These are phyloP conservation scores for Streptopelia turtur DNA, from an alignment of 2,797 vertebrate genomes.

Conservation along the genomic window DNA sequence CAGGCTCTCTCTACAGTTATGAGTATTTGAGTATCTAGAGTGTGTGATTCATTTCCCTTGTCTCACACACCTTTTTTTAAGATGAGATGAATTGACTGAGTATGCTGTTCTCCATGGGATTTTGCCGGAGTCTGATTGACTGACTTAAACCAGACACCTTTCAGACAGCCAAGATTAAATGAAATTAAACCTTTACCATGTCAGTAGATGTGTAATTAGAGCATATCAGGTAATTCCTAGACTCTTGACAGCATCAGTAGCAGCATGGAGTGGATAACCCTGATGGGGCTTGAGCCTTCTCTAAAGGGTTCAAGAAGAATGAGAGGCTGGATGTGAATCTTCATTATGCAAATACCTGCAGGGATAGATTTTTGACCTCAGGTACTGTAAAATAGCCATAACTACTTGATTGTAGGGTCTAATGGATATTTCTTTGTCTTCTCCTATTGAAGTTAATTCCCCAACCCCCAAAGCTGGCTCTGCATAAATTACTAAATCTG, in stretches of 20 bases:
- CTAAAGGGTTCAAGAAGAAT: neutral
- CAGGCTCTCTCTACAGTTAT: neutral
- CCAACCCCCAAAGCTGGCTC: neutral
- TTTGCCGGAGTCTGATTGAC: neutral
- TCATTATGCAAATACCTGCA: neutral
- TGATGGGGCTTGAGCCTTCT: neutral
- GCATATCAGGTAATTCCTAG: neutral
- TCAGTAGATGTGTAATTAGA: neutral
- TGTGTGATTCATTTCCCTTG: fast-evolving
- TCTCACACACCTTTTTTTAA: neutral
- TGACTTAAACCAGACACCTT: neutral
- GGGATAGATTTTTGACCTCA: neutral
- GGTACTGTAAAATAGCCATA: neutral
- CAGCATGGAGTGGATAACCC: neutral
- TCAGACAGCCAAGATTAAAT: neutral
- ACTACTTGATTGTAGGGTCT: neutral
- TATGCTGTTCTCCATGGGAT: neutral
- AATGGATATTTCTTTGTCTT: fast-evolving
- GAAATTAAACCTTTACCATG: neutral
- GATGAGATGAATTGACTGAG: neutral
- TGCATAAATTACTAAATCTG: neutral
- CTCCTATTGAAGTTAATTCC: neutral
- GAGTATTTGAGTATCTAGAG: neutral
- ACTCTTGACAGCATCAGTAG: neutral
- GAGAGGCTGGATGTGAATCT: neutral